These are phyloP conservation scores for Nibea albiflora DNA, from an alignment of 2,113 vertebrate species.

Conservation along the genomic window DNA sequence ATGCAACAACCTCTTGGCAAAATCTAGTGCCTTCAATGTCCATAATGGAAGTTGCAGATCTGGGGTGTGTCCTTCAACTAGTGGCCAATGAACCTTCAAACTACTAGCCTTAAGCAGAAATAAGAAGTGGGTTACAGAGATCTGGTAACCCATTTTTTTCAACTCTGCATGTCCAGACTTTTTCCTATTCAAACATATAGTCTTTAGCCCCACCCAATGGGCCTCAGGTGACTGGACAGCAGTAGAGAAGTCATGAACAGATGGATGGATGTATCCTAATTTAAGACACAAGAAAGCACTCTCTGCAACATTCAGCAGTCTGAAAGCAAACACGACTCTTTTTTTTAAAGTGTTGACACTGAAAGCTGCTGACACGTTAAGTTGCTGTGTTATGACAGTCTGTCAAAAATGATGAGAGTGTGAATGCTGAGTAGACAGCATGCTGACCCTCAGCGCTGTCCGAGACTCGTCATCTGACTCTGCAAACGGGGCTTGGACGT, in stretches of 20 bases:
- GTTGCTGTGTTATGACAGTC: conserved; percentile 47
- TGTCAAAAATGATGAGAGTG: conserved; percentile 35
- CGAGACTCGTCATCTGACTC: conserved; percentile 21
- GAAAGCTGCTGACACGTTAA: conserved; percentile 42
- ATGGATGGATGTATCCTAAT: neutral
- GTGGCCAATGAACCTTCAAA: neutral
- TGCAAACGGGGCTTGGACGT: conserved; percentile 19
- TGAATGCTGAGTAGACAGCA: conserved; percentile 21
- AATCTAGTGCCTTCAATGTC: neutral
- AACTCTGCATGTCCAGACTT: too few relatives aligned
- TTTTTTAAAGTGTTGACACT: neutral
- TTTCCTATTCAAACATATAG: neutral
- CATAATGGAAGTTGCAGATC: neutral
- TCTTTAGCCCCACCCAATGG: neutral
- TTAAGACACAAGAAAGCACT: conserved; percentile 4
- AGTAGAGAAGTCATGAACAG: neutral
- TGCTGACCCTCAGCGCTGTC: conserved; percentile 28
- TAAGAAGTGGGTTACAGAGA: neutral
- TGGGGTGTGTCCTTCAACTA: neutral
- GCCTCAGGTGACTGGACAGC: neutral
- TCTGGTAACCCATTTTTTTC: neutral
- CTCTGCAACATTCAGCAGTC: neutral
- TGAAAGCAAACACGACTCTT: neutral
- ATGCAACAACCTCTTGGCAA: too few relatives aligned
- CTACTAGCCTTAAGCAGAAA: neutral